These are phyloP conservation scores for Drosophila greeni DNA, from an alignment of 2,888 invertebrate species.

Conservation along the genomic window DNA sequence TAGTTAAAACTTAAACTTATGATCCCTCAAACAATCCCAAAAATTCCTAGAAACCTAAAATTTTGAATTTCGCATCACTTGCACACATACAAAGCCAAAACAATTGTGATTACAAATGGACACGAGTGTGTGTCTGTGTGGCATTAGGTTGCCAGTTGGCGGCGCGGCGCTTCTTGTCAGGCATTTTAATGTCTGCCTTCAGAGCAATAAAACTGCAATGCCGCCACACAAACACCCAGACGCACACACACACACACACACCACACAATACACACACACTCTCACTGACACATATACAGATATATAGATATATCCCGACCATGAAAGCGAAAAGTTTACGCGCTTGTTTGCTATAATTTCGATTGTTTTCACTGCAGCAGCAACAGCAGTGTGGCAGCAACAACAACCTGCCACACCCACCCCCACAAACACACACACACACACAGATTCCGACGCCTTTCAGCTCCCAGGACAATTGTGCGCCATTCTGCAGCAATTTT, in stretches of 20 bases:
- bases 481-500: constrained; percentile 62
- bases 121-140: constrained; percentile 27
- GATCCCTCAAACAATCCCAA: neutral
- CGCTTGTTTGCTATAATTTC: constrained; percentile 74
- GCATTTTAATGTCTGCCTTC: constrained; percentile 62
- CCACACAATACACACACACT: constrained; percentile 32
- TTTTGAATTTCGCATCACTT: constrained; percentile 13
- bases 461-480: constrained; percentile 42
- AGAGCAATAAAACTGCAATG: constrained; percentile 48
- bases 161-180: constrained; percentile 58
- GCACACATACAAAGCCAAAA: neutral
- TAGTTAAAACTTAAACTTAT: neutral
- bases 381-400: constrained; percentile 20
- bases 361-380: constrained; percentile 67
- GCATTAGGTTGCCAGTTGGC: constrained; percentile 60
- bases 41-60: neutral
- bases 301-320: constrained; percentile 26
- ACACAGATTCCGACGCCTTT: constrained; percentile 6
- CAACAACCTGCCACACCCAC: constrained; percentile 26
- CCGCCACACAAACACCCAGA: constrained; percentile 43
- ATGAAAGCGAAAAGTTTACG: constrained; percentile 70
- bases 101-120: constrained; percentile 20
- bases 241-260: constrained; percentile 20
- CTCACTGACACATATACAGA: constrained; percentile 21
- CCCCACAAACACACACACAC: neutral